phyloP scores from a whole-genome alignment of 2,113 vertebrate species.

The Leptobrachium leishanense region DNA sequence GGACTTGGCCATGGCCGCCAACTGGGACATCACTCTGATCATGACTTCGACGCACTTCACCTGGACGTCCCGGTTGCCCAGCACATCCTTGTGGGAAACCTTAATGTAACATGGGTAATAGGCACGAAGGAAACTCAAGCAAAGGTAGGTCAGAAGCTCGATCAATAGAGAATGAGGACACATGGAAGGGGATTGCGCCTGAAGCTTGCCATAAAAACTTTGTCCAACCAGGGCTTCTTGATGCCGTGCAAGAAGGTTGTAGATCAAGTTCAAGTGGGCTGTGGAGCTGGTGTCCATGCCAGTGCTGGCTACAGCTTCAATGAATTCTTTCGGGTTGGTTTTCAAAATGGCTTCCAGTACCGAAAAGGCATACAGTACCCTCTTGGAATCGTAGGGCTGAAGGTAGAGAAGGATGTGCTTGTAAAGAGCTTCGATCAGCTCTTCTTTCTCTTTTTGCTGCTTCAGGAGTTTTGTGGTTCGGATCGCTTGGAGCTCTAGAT shows the following conservation, averaged over 20 bases:
- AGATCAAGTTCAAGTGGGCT: constrained; percentile 87
- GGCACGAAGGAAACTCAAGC: constrained; percentile 86
- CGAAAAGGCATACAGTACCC: constrained; percentile 83
- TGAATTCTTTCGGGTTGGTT: constrained; percentile 84
- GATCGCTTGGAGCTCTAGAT: constrained; percentile 84
- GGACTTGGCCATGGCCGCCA: constrained; percentile 68
- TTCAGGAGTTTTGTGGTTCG: constrained; percentile 71
- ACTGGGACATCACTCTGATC: constrained; percentile 77
- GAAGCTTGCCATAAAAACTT: constrained; percentile 85
- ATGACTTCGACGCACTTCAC: constrained; percentile 92
- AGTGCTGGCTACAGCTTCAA: constrained; percentile 81
- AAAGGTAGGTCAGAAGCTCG: constrained; percentile 87
- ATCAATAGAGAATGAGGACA: constrained; percentile 81
- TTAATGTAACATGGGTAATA: constrained; percentile 85
- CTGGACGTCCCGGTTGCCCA: constrained; percentile 91
- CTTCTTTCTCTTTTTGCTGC: constrained; percentile 79
- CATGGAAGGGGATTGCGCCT: constrained; percentile 65
- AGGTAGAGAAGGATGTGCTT: constrained; percentile 86
- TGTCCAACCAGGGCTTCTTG: constrained; percentile 86
- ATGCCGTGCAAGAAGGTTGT: constrained; percentile 91
- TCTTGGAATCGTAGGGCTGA: constrained; percentile 80
- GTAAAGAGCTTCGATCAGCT: constrained; percentile 81
- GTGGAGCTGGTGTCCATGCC: constrained; percentile 89
- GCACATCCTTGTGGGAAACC: constrained; percentile 76
- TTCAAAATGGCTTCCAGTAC: constrained; percentile 87